Evolutionary conservation across 2,888 invertebrate species (phyloP).

Genomic region (Drosophila atroscutellata): DNA sequence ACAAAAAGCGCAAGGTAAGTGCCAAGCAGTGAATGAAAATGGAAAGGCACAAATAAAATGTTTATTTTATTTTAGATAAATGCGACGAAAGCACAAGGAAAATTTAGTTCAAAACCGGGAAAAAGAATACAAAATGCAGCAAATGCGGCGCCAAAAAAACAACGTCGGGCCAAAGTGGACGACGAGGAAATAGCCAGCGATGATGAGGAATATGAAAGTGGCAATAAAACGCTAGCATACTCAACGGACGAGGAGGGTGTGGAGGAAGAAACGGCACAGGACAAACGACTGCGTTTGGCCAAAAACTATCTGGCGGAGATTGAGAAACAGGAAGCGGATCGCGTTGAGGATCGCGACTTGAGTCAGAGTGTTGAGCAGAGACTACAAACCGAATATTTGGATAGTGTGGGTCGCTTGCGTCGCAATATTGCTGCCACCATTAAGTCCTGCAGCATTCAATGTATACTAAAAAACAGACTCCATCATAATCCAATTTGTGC

Average conservation of each 20-base stretch:
- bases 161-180: constrained; percentile 79
- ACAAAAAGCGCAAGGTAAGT: constrained; percentile 86
- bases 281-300: constrained; percentile 94
- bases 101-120: constrained; percentile 39
- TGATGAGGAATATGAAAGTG: constrained; percentile 87
- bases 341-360: constrained; percentile 88
- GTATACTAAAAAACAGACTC: constrained; percentile 89
- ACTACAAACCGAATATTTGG: constrained; percentile 93
- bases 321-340: constrained; percentile 91
- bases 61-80: constrained; percentile 19
- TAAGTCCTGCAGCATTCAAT: constrained; percentile 84
- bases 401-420: constrained; percentile 92
- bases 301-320: constrained; percentile 96
- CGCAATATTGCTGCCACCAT: constrained; percentile 90
- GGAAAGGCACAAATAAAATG: background rate
- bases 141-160: constrained; percentile 82
- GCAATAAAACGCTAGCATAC: constrained; percentile 61
- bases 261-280: constrained; percentile 92
- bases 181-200: constrained; percentile 89
- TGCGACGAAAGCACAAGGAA: constrained; percentile 36
- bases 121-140: constrained; percentile 37
- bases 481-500: constrained; percentile 93
- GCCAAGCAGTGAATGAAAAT: background rate
- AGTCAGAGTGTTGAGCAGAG: constrained; percentile 88
- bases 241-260: constrained; percentile 75